phyloP scores from a whole-genome alignment of 2,113 vertebrate species.

The Plotosus lineatus region DNA sequence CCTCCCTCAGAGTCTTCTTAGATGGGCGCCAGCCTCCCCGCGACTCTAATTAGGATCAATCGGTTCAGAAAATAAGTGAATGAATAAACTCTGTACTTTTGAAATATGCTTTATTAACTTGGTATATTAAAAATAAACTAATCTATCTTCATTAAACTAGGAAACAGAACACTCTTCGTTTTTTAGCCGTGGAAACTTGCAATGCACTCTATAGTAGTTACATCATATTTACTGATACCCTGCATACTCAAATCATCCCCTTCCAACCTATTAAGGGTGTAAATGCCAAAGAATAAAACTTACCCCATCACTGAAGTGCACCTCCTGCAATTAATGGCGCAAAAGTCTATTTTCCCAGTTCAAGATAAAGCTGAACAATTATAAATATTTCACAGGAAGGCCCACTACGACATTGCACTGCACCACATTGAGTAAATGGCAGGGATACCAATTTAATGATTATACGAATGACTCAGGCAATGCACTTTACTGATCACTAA shows the following conservation, averaged over 20 bases:
- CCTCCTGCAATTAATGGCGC: conserved; percentile 37
- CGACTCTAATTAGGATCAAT: too few species aligned
- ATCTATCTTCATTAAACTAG: not conserved
- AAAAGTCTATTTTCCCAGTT: conserved; percentile 22
- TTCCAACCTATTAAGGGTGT: conserved; percentile 35
- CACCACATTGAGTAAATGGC: conserved; percentile 24
- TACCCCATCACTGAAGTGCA: conserved; percentile 41
- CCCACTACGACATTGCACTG: not conserved
- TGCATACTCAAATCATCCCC: conserved; percentile 33
- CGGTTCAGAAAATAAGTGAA: too few species aligned
- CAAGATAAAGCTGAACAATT: conserved; percentile 33
- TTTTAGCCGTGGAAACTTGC: conserved; percentile 24
- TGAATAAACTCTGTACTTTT: not conserved
- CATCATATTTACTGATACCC: conserved; percentile 19
- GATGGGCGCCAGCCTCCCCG: too few species aligned
- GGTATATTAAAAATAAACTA: too few species aligned
- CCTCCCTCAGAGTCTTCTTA: too few species aligned
- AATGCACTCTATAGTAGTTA: conserved; percentile 7
- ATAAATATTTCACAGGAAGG: not conserved
- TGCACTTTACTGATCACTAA: conserved; percentile 38
- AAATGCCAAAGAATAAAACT: conserved; percentile 41
- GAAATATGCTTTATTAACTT: not conserved
- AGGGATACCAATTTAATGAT: conserved; percentile 10
- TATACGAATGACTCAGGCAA: conserved; percentile 28
- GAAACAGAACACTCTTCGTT: not conserved